A percentile compares a stretch with the other conserved stretches of the same genome.
Evolutionary conservation across 2,888 invertebrate genomes (phyloP).

Genomic region (Nephrocerus scutellatus): DNA sequence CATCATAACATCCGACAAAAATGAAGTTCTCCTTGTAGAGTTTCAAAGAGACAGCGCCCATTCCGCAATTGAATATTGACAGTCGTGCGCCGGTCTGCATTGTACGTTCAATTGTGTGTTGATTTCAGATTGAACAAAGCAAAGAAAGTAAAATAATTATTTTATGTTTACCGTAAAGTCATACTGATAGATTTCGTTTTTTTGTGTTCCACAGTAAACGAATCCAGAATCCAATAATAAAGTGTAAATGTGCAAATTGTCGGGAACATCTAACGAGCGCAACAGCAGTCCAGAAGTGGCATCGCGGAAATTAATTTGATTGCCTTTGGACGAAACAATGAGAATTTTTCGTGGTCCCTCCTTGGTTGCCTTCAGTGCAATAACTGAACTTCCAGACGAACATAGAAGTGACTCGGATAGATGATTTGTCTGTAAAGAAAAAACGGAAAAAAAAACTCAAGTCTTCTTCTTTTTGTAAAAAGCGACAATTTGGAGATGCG

Average conservation of each 20-base stretch:
- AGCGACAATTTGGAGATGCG: conserved; percentile 41
- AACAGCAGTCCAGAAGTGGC: conserved; percentile 63
- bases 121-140: too few relatives aligned
- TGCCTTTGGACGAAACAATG: conserved; percentile 60
- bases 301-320: conserved; percentile 64
- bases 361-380: conserved; percentile 63
- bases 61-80: conserved; percentile 57
- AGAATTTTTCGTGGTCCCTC: conserved; percentile 63
- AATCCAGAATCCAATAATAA: conserved; percentile 60
- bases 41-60: conserved; percentile 67
- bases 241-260: conserved; percentile 60
- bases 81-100: conserved; percentile 60
- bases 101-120: too few relatives aligned
- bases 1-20: conserved; percentile 71
- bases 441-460: conserved; percentile 7
- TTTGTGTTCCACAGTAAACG: conserved; percentile 71
- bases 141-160: neutral
- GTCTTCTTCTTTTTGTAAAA: too few relatives aligned
- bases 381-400: conserved; percentile 59
- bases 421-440: conserved; percentile 51
- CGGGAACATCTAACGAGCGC: conserved; percentile 55
- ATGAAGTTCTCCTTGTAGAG: conserved; percentile 56
- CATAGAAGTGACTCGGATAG: conserved; percentile 52
- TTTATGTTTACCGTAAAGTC: conserved; percentile 59
- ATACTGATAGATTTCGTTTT: conserved; percentile 63